Evolutionary conservation across 2,888 invertebrate species (phyloP).

Genomic region (Pollenia griseotomentosa): DNA sequence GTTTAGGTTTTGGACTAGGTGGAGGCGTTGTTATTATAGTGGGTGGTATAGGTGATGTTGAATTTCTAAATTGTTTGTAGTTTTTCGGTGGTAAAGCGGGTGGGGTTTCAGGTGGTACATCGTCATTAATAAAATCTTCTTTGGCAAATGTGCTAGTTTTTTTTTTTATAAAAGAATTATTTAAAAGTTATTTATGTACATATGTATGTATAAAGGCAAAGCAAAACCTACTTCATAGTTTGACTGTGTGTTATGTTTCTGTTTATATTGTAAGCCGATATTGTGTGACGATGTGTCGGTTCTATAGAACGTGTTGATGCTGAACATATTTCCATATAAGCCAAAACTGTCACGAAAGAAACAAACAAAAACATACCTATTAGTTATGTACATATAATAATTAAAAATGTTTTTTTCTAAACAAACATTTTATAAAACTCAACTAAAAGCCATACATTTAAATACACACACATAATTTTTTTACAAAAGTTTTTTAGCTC

Average conservation of each 20-base stretch:
- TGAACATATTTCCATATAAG: slow-evolving; percentile 98
- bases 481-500: slow-evolving; percentile 25
- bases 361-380: slow-evolving; percentile 51
- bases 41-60: slow-evolving; percentile 77
- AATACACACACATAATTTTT: slow-evolving; percentile 40
- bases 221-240: slow-evolving; percentile 83
- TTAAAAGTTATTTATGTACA: background rate
- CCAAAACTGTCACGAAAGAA: slow-evolving; percentile 89
- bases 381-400: slow-evolving; percentile 1
- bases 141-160: slow-evolving; percentile 78
- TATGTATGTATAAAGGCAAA: background rate
- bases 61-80: slow-evolving; percentile 82
- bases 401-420: background rate
- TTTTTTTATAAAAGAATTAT: slow-evolving; percentile 26
- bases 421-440: background rate
- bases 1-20: slow-evolving; percentile 82
- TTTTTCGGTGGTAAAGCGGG: slow-evolving; percentile 87
- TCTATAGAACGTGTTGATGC: slow-evolving; percentile 86
- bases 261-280: slow-evolving; percentile 89
- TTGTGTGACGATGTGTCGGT: slow-evolving; percentile 90
- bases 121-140: slow-evolving; percentile 72
- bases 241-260: slow-evolving; percentile 84
- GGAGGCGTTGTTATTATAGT: slow-evolving; percentile 85
- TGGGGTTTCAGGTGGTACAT: slow-evolving; percentile 84
- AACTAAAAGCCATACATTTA: slow-evolving; percentile 56